These are phyloP conservation scores for Drosophila colorata DNA, from an alignment of 2,888 invertebrate genomes.

Conservation along the genomic window DNA sequence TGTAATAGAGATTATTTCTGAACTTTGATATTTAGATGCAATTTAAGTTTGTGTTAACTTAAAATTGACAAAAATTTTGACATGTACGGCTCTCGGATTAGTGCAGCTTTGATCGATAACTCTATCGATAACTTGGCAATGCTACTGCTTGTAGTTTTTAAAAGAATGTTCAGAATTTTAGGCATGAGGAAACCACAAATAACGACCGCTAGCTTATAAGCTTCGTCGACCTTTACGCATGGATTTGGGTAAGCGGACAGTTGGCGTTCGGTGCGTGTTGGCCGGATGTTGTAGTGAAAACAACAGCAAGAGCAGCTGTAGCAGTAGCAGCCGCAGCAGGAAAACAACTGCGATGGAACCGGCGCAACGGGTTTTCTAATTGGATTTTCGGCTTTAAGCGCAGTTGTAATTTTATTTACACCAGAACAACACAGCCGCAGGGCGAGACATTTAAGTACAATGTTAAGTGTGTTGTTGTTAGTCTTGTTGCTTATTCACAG, in stretches of 20 bases:
- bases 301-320: background rate
- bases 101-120: too few species aligned
- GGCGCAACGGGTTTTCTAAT: constrained; percentile 67
- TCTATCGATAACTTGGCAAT: too few species aligned
- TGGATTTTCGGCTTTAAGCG: constrained; percentile 80
- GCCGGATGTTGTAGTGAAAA: constrained; percentile 34
- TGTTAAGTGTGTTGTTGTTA: constrained; percentile 59
- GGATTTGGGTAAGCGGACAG: constrained; percentile 14
- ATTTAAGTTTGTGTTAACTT: too few species aligned
- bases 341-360: constrained; percentile 60
- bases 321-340: background rate
- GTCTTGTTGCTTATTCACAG: constrained; percentile 47
- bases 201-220: background rate
- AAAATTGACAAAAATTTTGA: too few species aligned
- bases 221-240: constrained; percentile 8
- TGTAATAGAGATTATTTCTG: background rate
- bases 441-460: constrained; percentile 71
- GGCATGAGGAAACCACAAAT: background rate
- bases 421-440: constrained; percentile 46
- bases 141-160: too few species aligned
- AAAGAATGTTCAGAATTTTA: too few species aligned
- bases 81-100: too few species aligned
- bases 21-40: too few species aligned
- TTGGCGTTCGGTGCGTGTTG: constrained; percentile 27
- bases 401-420: constrained; percentile 80